phyloP scores from a whole-genome alignment of 2,113 vertebrate species.

The Erpornis zantholeuca region DNA sequence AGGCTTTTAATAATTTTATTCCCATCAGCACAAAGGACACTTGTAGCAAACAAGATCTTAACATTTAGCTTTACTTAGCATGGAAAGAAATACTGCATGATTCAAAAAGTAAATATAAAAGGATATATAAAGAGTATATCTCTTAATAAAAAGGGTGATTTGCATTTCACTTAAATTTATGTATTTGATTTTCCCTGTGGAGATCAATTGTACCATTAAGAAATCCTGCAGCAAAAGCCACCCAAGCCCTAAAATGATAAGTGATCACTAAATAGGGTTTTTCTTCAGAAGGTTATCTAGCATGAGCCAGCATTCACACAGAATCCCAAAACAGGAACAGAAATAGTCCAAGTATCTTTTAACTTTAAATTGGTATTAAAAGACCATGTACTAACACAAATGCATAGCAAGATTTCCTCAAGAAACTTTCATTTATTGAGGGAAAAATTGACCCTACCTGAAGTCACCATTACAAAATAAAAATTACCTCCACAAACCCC shows the following conservation, averaged over 20 bases:
- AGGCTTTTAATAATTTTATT: not conserved
- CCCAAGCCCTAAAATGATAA: not conserved
- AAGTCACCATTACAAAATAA: not conserved
- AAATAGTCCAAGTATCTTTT: not conserved
- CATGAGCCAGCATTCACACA: not conserved
- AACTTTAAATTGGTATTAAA: not conserved
- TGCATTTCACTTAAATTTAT: not conserved
- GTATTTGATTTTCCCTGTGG: not conserved
- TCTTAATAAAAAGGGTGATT: not conserved
- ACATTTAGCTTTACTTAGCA: not conserved
- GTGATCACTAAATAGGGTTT: not conserved
- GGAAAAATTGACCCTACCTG: not conserved
- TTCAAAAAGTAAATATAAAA: not conserved
- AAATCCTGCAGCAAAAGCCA: not conserved
- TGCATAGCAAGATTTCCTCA: not conserved
- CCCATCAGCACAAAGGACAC: not conserved
- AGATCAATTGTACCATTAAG: not conserved
- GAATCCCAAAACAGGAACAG: not conserved
- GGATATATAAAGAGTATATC: not conserved
- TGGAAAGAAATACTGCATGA: not conserved
- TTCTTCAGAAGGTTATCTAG: not conserved
- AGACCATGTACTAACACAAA: not conserved
- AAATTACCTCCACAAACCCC: not conserved
- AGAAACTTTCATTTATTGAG: not conserved
- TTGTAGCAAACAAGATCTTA: not conserved